These are phyloP conservation scores for Ophion obscuratus DNA, from an alignment of 2,888 invertebrate genomes.

Conservation along the genomic window DNA sequence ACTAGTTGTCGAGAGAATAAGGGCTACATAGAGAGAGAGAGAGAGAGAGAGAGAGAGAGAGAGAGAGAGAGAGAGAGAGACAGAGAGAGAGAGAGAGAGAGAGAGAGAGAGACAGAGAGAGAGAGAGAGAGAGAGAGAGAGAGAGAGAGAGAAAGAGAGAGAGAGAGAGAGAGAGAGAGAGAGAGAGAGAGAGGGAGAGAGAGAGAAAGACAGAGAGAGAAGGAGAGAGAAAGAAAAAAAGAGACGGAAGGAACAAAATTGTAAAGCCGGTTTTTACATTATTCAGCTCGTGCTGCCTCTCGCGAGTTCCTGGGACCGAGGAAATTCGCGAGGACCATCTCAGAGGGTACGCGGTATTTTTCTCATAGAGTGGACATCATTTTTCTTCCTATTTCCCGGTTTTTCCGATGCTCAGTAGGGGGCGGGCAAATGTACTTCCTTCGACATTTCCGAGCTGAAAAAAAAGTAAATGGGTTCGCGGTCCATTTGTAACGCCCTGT, in stretches of 20 bases:
- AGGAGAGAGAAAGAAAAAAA: conserved; percentile 23
- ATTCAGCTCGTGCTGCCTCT: conserved; percentile 72
- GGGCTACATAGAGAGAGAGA: conserved; percentile 56
- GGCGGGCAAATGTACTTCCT: neutral
- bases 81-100: conserved; percentile 50
- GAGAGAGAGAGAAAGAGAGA: conserved; percentile 31
- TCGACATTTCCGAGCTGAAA: neutral
- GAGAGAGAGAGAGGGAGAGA: conserved; percentile 63
- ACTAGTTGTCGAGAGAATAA: conserved; percentile 41
- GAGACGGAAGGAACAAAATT: conserved; percentile 75
- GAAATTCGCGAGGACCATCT: conserved; percentile 43
- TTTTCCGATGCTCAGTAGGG: neutral
- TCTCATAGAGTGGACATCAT: neutral
- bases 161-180: conserved; percentile 62
- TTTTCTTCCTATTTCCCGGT: conserved; percentile 4
- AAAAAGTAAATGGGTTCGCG: neutral
- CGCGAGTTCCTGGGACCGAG: conserved; percentile 52
- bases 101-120: conserved; percentile 60
- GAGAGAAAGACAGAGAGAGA: conserved; percentile 66
- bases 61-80: conserved; percentile 64
- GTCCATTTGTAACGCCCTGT: neutral
- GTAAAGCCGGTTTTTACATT: conserved; percentile 77
- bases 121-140: conserved; percentile 66
- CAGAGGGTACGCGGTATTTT: neutral
- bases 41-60: conserved; percentile 57